Evolutionary conservation across 2,797 vertebrate species (phyloP), one percentile per base, ranked within the genome.

Genomic region (Phrynocephalus guinanensis): DNA sequence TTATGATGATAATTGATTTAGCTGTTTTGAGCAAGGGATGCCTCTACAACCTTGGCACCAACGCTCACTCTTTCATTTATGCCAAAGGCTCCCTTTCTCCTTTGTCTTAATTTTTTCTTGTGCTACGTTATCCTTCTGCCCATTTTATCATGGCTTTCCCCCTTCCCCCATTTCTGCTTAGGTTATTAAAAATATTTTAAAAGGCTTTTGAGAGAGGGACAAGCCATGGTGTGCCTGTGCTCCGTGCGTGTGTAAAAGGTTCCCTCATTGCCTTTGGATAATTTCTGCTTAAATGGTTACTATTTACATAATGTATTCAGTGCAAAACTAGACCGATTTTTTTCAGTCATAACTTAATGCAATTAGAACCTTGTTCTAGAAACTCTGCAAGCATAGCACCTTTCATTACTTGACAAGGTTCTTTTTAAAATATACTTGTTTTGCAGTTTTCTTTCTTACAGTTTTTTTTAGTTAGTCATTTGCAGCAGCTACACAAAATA

Each of bases 251-350:
- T 89, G 79, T 93, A 94, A 13, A 72, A 81, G 52, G 70, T 78
- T 75, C 38, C 38, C 38, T 44, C 87, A 93, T 84, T 91, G 94
- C 90, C 92, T 93, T 94, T 92, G 90, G 93, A 88, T 95, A 94
- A 95, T 95, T 95, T 89, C 94, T 38, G 88, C 95, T 95, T 94
- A 95, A 93, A 93, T 94, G 60, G 84, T 95, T 96, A 95, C 38
- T 94, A 96, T 97, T 97, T 97, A 94, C 96, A 97, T 97, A 97
- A 97, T 96, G 93, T 95, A 97, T 97, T 96, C 96, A 93, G 91
- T 94, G 90, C 88, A 95, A 95, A 92, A 93, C 90, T 89, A 94
- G 88, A 86, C 94, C 96, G 95, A 96, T 97, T 96, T 97, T 95
- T 95, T 95, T 44, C 38, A 97, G 96, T 96, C 96, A 93, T 93